Percentiles rank a stretch among this genome's conserved stretches.
Conservation (phyloP, 2,797 vertebrate species). For the Enteromius argenteus region DNA sequence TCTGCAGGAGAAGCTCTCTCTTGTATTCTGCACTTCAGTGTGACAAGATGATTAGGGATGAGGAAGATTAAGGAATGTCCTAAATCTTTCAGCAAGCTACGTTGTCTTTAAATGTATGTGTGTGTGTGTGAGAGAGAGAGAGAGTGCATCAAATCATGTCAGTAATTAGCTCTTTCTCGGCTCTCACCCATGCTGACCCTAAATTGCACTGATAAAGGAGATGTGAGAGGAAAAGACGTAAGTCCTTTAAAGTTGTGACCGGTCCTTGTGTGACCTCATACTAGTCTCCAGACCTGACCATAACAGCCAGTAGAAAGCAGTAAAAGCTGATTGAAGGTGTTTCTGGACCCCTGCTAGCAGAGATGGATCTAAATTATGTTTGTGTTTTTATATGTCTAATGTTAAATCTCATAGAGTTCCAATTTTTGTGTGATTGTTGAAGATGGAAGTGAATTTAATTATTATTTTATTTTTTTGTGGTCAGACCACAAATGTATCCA, state of each 20-base stretch:
- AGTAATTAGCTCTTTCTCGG: constrained; percentile 75
- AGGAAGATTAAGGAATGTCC: constrained; percentile 52
- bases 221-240: constrained; percentile 52
- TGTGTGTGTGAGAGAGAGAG: constrained; percentile 7
- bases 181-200: constrained; percentile 71
- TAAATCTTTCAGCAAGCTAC: constrained; percentile 60
- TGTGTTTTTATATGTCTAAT: neutral
- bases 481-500: constrained; percentile 15
- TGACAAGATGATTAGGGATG: constrained; percentile 57
- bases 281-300: constrained; percentile 19
- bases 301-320: constrained; percentile 5
- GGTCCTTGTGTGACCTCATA: constrained; percentile 22
- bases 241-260: constrained; percentile 27
- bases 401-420: neutral
- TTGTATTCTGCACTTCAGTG: constrained; percentile 31
- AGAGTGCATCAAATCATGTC: constrained; percentile 55
- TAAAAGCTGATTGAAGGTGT: neutral
- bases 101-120: constrained; percentile 16
- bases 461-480: neutral
- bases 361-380: neutral
- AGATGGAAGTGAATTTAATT: neutral
- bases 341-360: neutral
- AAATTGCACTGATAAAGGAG: constrained; percentile 70
- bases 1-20: constrained; percentile 68
- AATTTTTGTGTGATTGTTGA: neutral